Conservation (phyloP, 2,113 vertebrate species). For the Xiphophorus hellerii region DNA sequence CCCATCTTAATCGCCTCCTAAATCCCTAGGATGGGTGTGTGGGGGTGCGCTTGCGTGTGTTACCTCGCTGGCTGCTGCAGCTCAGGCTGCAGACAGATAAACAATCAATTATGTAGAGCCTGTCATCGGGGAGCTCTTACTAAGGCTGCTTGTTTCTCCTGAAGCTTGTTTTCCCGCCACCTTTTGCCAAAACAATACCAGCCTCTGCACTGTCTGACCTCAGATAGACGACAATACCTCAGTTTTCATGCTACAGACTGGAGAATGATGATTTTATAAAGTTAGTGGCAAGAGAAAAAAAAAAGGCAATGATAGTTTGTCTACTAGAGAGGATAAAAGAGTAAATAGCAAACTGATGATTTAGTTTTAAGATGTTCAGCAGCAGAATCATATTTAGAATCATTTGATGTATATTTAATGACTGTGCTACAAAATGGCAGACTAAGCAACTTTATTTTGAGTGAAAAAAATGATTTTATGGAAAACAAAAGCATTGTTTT, state of each 20-base stretch:
- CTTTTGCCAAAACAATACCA: conserved; percentile 48
- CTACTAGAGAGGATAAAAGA: background rate
- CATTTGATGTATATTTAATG: background rate
- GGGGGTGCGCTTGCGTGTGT: conserved; percentile 28
- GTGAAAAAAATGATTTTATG: background rate
- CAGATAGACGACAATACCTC: conserved; percentile 25
- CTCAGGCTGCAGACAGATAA: conserved; percentile 76
- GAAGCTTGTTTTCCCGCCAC: conserved; percentile 35
- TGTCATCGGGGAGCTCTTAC: conserved; percentile 64
- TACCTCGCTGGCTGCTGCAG: conserved; percentile 56
- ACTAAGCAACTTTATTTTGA: background rate
- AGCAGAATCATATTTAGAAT: background rate
- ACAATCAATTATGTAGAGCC: conserved; percentile 82
- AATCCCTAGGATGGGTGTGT: conserved; percentile 28
- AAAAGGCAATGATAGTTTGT: background rate
- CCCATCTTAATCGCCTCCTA: conserved; percentile 35
- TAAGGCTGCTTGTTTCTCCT: conserved; percentile 23
- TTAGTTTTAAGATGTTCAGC: background rate
- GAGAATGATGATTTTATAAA: background rate
- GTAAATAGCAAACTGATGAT: too few species aligned
- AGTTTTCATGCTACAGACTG: conserved; percentile 1
- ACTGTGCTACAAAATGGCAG: background rate
- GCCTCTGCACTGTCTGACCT: conserved; percentile 30
- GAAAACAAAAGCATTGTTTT: background rate
- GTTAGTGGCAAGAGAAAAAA: background rate